phyloP scores from a whole-genome alignment of 2,797 vertebrate species.

The Sarcoramphus papa region DNA sequence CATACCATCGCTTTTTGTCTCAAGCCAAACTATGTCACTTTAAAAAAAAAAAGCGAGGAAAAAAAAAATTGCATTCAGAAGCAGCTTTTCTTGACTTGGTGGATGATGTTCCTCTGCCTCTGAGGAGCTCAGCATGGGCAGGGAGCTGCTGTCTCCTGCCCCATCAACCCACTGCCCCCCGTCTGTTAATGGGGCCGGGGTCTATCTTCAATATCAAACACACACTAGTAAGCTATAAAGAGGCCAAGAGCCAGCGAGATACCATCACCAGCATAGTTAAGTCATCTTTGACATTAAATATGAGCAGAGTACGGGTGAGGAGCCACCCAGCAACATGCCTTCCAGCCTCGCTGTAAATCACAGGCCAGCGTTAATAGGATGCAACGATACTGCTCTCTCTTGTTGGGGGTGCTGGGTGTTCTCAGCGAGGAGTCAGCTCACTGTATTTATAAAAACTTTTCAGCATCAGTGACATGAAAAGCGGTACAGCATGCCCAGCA shows the following conservation, averaged over 20 bases:
- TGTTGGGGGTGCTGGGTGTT: background rate
- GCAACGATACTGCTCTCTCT: rapidly evolving
- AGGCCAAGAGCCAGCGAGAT: background rate
- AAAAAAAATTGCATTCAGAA: background rate
- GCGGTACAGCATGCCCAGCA: rapidly evolving
- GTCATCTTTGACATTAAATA: background rate
- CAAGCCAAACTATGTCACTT: background rate
- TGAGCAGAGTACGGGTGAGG: background rate
- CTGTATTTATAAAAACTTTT: background rate
- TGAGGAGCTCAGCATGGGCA: background rate
- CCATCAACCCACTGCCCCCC: background rate
- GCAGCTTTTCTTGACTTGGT: background rate
- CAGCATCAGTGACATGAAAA: background rate
- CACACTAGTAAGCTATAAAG: background rate
- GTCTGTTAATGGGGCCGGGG: background rate
- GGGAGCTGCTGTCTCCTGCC: background rate
- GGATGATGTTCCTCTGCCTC: background rate
- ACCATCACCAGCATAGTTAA: background rate
- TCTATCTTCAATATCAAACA: background rate
- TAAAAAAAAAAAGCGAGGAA: background rate
- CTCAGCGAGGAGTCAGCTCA: background rate
- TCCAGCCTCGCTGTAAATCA: background rate
- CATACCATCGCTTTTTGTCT: background rate
- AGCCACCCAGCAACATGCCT: background rate
- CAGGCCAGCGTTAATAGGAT: rapidly evolving